phyloP scores from a whole-genome alignment of 2,888 invertebrate species.

The Eudemis profundana region DNA sequence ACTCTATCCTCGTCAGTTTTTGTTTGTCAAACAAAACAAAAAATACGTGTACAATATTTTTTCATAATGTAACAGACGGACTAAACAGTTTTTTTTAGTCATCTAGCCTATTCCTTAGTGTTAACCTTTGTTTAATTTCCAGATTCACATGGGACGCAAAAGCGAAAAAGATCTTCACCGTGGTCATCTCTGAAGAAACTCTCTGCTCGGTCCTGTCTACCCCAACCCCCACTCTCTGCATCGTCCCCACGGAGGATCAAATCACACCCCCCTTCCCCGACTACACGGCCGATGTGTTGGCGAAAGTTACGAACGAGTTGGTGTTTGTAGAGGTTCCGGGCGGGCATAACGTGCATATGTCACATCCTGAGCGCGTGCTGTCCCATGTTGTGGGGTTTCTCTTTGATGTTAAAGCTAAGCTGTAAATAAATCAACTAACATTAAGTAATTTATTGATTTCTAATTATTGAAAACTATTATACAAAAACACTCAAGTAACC shows the following conservation, averaged over 20 bases:
- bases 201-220: constrained; percentile 53
- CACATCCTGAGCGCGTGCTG: neutral
- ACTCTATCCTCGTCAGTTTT: too few species aligned
- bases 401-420: constrained; percentile 3
- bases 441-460: too few species aligned
- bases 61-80: too few species aligned
- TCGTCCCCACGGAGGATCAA: constrained; percentile 56
- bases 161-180: constrained; percentile 57
- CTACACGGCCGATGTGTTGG: constrained; percentile 53
- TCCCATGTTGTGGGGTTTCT: constrained; percentile 11
- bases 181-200: constrained; percentile 58
- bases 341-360: constrained; percentile 17
- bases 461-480: neutral
- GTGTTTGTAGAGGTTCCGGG: constrained; percentile 2
- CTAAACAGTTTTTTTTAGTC: too few species aligned
- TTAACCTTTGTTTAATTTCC: too few species aligned
- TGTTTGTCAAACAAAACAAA: too few species aligned
- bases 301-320: constrained; percentile 48
- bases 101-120: too few species aligned
- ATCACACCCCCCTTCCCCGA: constrained; percentile 45
- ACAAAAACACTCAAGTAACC: too few species aligned
- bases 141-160: constrained; percentile 67
- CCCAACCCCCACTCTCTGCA: constrained; percentile 57
- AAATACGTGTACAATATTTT: too few species aligned
- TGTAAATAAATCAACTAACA: constrained; percentile 9